Base-by-base conservation (phyloP, 1,140 invertebrate genomes). In the Stenopsyche tienmushanensis region DNA sequence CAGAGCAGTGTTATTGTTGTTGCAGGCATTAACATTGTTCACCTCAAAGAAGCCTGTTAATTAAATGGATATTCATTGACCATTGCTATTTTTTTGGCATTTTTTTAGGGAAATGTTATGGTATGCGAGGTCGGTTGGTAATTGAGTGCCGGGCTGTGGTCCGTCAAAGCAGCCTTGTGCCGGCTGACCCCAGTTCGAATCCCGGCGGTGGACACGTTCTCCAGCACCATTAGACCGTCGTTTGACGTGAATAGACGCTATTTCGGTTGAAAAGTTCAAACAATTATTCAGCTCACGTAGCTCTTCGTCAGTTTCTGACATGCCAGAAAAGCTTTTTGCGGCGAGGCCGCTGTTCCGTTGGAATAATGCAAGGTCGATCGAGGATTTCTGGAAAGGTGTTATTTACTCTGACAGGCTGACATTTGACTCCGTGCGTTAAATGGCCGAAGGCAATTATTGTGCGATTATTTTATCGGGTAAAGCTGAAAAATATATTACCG, bases 211-310 rank as follows among this genome's bases (percentile, higher is more conserved):
- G 57, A 44, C 57, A 3, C 42, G 57, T 17, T 20, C 57, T 41
- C 54, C 29, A 18, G 24, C 42, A 25, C 57, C 57, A 60, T 60
- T 60, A 60, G 57, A 60, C 17, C 57, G 41, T 13, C 42, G 57
- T 44, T 60, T 60, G 57, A 60, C 57, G 57, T 60, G 57, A 60
- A 60, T 60, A 42, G 57, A 60, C 57, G 57, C 21, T 58, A 58
- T 60, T 60, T 60, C 24, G 41, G 41, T 60, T 60, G 57, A 60
- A 60, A 60, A 60, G 57, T 60, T 60, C 57, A 60, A 60, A 60
- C 57, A 60, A 60, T 60, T 60, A 60, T 60, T 60, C 57, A 24
- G 57, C 57, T 60, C 57, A 60, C 57, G 57, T 60, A 60, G 57
- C 57, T 60, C 57, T 60, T 60, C 57, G 55, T 34, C 50, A 53